phyloP scores from a whole-genome alignment of 2,113 vertebrate genomes.

The Hippolais icterina region DNA sequence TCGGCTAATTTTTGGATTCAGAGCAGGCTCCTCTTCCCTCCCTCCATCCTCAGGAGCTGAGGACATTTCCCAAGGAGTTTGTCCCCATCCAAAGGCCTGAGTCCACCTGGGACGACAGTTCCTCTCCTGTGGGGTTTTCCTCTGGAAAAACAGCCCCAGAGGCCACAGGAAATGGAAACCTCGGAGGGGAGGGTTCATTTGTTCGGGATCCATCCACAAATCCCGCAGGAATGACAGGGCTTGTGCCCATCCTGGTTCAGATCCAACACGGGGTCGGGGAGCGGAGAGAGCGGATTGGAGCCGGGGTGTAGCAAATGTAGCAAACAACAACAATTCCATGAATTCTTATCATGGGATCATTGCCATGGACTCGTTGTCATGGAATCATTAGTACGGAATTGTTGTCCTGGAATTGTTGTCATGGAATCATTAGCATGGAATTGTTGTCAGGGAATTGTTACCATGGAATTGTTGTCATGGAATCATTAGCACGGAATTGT shows the following conservation, averaged over 20 bases:
- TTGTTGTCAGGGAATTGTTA: background rate
- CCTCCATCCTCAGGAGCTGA: background rate
- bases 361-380: background rate
- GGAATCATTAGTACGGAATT: too few species aligned
- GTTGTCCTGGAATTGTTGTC: too few species aligned
- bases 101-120: background rate
- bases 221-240: background rate
- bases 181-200: background rate
- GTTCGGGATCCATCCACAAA: background rate
- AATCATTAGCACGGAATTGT: fast-evolving
- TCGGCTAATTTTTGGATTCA: background rate
- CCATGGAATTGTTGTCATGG: too few species aligned
- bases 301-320: fast-evolving
- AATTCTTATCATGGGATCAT: fast-evolving
- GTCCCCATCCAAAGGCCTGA: background rate
- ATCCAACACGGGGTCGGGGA: background rate
- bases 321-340: too few species aligned
- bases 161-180: fast-evolving
- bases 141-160: too few species aligned
- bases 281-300: background rate
- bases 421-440: too few species aligned
- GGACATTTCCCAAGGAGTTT: background rate
- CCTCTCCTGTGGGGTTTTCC: background rate
- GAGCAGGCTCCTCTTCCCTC: background rate
- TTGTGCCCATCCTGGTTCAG: background rate